Conservation (phyloP, 2,797 vertebrate species). For the Pipistrellus kuhlii region DNA sequence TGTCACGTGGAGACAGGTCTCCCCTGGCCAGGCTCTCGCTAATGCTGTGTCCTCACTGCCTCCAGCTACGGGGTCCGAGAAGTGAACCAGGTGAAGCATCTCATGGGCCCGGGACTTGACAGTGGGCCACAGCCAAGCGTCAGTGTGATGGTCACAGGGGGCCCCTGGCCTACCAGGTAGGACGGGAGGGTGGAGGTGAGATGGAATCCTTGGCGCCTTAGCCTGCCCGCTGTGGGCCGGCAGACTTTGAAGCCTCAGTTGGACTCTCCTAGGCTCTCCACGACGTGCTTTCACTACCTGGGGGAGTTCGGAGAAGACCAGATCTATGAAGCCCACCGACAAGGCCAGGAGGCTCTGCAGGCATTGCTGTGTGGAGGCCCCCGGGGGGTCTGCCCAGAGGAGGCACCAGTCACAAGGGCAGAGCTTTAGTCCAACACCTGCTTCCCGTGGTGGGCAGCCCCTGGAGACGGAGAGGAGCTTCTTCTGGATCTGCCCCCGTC, state of each 20-base stretch:
- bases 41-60: neutral
- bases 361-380: constrained; percentile 82
- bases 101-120: constrained; percentile 84
- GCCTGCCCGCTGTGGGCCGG: neutral
- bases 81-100: constrained; percentile 82
- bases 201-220: neutral
- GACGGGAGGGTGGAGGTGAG: neutral
- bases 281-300: constrained; percentile 84
- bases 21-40: neutral
- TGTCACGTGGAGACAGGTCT: neutral
- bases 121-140: constrained; percentile 63
- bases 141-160: constrained; percentile 83
- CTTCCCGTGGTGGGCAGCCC: neutral
- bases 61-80: constrained; percentile 86
- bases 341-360: constrained; percentile 76
- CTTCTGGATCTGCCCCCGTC: neutral
- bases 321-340: constrained; percentile 83
- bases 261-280: constrained; percentile 82
- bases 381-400: constrained; percentile 39
- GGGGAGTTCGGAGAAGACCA: constrained; percentile 85
- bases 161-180: constrained; percentile 86
- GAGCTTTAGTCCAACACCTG: constrained; percentile 67
- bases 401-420: neutral
- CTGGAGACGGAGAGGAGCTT: neutral
- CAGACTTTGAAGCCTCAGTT: constrained; percentile 7